Evolutionary conservation across 2,113 vertebrate species (phyloP).

Genomic region (Propithecus coquereli): DNA sequence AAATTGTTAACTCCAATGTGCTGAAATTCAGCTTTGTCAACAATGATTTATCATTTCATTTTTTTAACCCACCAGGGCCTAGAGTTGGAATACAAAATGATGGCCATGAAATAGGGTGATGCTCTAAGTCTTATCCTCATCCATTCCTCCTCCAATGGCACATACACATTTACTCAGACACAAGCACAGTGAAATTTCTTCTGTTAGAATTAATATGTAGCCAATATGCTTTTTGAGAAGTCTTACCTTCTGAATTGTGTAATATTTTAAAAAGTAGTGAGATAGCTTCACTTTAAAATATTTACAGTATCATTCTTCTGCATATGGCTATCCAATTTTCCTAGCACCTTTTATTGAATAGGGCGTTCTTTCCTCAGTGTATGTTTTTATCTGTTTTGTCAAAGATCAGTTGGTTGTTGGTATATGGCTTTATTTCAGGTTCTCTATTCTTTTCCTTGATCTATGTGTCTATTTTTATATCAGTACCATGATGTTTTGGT

Average conservation of each 20-base stretch:
- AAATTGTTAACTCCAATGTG: background rate
- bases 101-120: background rate
- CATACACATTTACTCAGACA: background rate
- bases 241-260: background rate
- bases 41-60: background rate
- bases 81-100: background rate
- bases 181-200: background rate
- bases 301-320: background rate
- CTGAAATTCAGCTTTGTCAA: background rate
- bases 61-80: background rate
- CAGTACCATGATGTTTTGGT: no score
- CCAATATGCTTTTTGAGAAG: background rate
- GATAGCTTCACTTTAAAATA: background rate
- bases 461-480: no score
- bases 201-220: background rate
- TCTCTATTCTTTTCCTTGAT: no score
- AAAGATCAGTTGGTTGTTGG: no score
- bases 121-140: no score
- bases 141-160: background rate
- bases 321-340: no score
- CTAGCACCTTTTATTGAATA: no score
- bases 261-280: background rate
- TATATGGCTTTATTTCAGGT: no score
- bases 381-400: no score
- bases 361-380: no score